A percentile compares a stretch with the other conserved stretches of the same genome.
phyloP scores from a whole-genome alignment of 2,888 invertebrate species.

The Trypoxylon attenuatum region DNA sequence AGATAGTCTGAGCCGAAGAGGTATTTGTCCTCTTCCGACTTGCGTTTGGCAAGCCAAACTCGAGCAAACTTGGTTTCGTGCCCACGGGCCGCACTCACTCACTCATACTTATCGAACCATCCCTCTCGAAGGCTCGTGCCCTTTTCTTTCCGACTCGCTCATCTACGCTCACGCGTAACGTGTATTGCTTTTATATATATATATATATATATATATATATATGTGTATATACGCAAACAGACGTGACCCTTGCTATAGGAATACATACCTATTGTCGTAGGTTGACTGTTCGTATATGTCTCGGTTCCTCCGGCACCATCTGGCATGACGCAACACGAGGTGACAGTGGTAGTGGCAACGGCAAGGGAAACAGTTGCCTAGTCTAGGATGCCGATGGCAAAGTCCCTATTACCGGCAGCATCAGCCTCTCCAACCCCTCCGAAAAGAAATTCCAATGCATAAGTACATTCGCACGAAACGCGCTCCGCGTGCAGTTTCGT shows the following conservation, averaged over 20 bases:
- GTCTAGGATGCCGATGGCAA: constrained; percentile 24
- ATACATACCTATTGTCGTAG: too few species aligned
- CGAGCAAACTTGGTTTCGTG: constrained; percentile 54
- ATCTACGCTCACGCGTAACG: background rate
- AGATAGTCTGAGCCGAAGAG: constrained; percentile 42
- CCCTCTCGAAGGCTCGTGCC: constrained; percentile 17
- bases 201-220: background rate
- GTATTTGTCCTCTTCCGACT: constrained; percentile 54
- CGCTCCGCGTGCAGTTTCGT: constrained; percentile 33
- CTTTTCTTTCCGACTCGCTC: constrained; percentile 20
- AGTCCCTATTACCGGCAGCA: constrained; percentile 30
- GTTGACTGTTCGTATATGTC: constrained; percentile 3
- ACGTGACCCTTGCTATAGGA: background rate
- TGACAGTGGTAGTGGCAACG: too few species aligned
- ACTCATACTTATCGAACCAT: constrained; percentile 54
- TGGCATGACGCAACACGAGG: too few species aligned
- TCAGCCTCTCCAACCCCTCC: constrained; percentile 19
- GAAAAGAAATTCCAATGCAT: constrained; percentile 49
- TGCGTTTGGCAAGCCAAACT: constrained; percentile 53
- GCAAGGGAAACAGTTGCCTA: constrained; percentile 32
- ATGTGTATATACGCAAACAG: background rate
- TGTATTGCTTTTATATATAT: background rate
- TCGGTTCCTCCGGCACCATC: background rate
- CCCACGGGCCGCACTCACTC: constrained; percentile 30
- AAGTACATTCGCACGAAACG: constrained; percentile 43